Base-by-base conservation (phyloP, 2,888 invertebrate species). In the Agapostemon virescens region DNA sequence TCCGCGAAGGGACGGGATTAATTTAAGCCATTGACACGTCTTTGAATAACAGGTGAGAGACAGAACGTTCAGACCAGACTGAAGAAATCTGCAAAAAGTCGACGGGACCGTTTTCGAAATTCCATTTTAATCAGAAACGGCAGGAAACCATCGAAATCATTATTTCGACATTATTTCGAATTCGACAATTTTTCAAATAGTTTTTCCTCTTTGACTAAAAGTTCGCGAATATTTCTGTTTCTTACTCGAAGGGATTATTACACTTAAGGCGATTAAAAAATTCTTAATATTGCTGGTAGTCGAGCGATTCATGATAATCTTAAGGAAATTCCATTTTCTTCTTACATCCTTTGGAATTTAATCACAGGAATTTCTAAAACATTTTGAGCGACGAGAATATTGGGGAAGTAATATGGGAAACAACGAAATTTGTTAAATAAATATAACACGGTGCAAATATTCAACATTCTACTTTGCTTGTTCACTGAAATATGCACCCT, bases 21-120 rank as follows among this genome's bases (percentile, higher is more conserved):
- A 78, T 80, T 80, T 73, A 73, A 78, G 69, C 66, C 78, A 80
- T 80, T 61, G 80, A 80, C 69, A 73, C 78, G 45, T 45, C 69
- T 52, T 73, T 80, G 80, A 80, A 80, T 80, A 80, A 63, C 26
- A 80, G 78, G 30, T 38, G 61, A 66, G 73, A 36, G 66, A 26
- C 49, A 45, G n/a, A 4, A 23, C 23, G 72, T 15, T 66, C 45
- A 72, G 69, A 69, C 26, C 17, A 26, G 11, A 13, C 15, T 26
- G 52, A 49, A 23, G 26, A 26, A 26, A 15, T 15, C 6, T 0
- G 26, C 26, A 55, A 17, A 23, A 55, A 26, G 6, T 2, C 17
- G 26, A 26, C 5, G 13, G 1, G 52, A 26, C 3, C 1, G 5
- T 23, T 13, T 13, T 15, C 5, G 5, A 13, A 52, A 23, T 11